Conservation (phyloP, 2,113 vertebrate genomes). For the Macquaria ambigua region DNA sequence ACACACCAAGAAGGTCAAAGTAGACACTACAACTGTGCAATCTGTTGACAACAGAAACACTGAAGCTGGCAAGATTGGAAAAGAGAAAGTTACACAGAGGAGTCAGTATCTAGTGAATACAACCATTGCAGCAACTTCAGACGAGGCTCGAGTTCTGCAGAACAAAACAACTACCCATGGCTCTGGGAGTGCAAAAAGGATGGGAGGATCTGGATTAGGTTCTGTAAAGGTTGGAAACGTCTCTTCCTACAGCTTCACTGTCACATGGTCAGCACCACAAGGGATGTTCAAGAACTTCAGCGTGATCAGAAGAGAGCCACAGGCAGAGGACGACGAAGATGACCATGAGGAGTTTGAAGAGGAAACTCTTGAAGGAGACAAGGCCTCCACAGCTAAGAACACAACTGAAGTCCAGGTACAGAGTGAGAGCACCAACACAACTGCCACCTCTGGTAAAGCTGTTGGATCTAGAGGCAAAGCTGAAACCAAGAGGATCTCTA, state of each 20-base stretch:
- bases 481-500: conserved; percentile 74
- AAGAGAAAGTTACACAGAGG: conserved; percentile 48
- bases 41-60: conserved; percentile 51
- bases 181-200: conserved; percentile 42
- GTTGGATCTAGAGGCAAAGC: conserved; percentile 58
- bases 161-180: conserved; percentile 55
- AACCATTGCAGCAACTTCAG: conserved; percentile 42
- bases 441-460: conserved; percentile 55
- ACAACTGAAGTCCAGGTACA: conserved; percentile 54
- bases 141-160: conserved; percentile 26
- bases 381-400: conserved; percentile 43
- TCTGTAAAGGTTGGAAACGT: conserved; percentile 76
- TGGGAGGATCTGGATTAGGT: conserved; percentile 64
- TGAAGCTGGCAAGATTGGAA: conserved; percentile 40
- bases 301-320: conserved; percentile 77
- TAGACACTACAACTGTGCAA: conserved; percentile 34
- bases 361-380: conserved; percentile 55
- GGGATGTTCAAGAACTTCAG: conserved; percentile 87
- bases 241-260: conserved; percentile 78
- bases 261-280: conserved; percentile 85
- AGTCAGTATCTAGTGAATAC: conserved; percentile 61
- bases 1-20: conserved; percentile 61
- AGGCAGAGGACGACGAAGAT: conserved; percentile 53
- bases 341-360: conserved; percentile 65
- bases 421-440: conserved; percentile 61